Conservation (phyloP, 2,113 vertebrate genomes). For the Ursus arctos region DNA sequence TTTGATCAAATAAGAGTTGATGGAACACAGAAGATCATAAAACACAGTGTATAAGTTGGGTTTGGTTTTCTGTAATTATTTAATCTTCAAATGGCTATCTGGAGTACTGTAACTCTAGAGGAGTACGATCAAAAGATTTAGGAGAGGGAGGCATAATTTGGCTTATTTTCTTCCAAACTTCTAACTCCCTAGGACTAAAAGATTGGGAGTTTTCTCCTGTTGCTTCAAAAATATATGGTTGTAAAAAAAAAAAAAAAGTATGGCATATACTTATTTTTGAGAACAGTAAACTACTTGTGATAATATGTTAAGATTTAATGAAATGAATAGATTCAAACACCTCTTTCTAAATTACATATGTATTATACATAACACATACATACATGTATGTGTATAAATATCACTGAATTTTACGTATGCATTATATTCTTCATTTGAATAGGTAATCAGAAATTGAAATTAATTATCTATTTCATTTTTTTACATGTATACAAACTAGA, state of each 20-base stretch:
- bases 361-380: background rate
- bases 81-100: background rate
- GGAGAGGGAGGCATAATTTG: background rate
- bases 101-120: background rate
- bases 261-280: background rate
- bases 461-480: conserved; percentile 5
- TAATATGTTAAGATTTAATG: conserved; percentile 20
- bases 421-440: conserved; percentile 3
- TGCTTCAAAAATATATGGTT: background rate
- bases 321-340: background rate
- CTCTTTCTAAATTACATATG: background rate
- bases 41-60: background rate
- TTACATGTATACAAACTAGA: background rate
- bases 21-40: background rate
- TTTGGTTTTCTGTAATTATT: conserved; percentile 20
- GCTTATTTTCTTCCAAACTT: background rate
- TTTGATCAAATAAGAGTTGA: background rate
- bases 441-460: background rate
- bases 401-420: conserved; percentile 20
- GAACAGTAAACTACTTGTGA: background rate
- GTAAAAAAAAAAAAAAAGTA: background rate
- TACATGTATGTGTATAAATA: background rate
- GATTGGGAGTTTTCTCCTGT: background rate
- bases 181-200: background rate
- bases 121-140: background rate